Evolutionary conservation across 2,888 invertebrate genomes (phyloP), one percentile per base, ranked within the genome.

Genomic region (Cactoblastis cactorum): DNA sequence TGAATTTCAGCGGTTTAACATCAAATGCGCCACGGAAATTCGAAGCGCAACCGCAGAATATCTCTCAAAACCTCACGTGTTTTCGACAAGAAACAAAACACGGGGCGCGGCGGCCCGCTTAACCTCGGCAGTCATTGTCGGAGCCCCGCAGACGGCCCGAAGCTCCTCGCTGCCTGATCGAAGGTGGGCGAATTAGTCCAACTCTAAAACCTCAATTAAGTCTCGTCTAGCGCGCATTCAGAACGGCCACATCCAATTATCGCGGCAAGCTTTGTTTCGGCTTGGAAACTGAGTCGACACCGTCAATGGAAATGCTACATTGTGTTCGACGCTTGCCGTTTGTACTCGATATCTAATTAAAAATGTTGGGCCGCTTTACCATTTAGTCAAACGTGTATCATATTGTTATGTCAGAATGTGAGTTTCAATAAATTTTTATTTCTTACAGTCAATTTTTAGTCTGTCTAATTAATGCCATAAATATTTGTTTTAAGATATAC

Each of bases 201-300:
- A 83, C 87, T 87, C 86, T 81, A 83, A 87, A 89, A 87, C 88
- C 87, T 87, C 88, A 88, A 89, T 89, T 88, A 88, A 87, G 86
- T 89, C 85, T 84, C 85, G 87, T 85, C 87, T 87, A 83, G 87
- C 80, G 80, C 80, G 82, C 79, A 82, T 85, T 84, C 83, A 80
- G 81, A 76, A 77, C 81, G 83, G 82, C 85, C 87, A 80, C 86
- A 77, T 85, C 88, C 87, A 87, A 89, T 89, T 89, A 89, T 85
- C 84, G 80, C 77, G 80, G 81, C 74, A 77, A 77, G 80, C 82
- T 85, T 86, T 87, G 87, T 87, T 85, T 79, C 80, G 38, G 47
- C 41, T 51, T 5, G 34, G 34, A 35, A 41, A 51, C 46, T 32
- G 38, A 50, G 46, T 51, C 46, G 24, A 39, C 22, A 33, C 38